Base-by-base conservation (phyloP, 1,140 invertebrate species). In the Ridgeia piscesae region DNA sequence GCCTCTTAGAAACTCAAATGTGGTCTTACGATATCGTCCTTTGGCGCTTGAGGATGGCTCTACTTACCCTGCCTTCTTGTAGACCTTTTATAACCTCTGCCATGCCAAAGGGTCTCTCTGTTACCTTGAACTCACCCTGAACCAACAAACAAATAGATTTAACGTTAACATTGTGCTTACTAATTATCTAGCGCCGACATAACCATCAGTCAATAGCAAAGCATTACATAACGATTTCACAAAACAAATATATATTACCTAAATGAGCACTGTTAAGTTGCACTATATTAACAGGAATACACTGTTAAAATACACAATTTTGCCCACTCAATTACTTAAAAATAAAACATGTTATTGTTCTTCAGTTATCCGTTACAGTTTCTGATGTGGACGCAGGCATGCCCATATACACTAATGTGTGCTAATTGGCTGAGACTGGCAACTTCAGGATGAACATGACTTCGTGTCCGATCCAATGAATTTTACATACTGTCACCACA, bases 91-190 rank as follows among this genome's bases (percentile, higher is more conserved):
- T 96, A 35, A 99, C 94, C 95, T 98, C 97, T 9, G 96, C 95
- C 98, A 99, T 99, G 17, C 97, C 99, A 88, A 99, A 97, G 17
- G 95, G 95, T 92, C 97, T 96, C 96, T 99, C 99, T 35, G 97
- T 97, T 9, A 99, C 97, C 96, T 97, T 97, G 93, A 99, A 97
- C 95, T 99, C 98, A 94, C 98, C 95, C 96, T 96, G 93, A 14
- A 94, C 95, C 48, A 88, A 93, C 48, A 0, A 42, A 35, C 34
- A 91, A 77, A 77, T 21, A 77, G 2, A 77, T 77, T 77, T 77
- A 21, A 77, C 14, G 4, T 77, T 77, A 4, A 77, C 11, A 42
- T 42, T 42, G 6, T 77, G 58, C 27, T 77, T 77, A 77, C 27
- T 77, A 21, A 77, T 21, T 21, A 77, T 77, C n/a, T 77, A 77